These are phyloP conservation scores for Thripadectes ignobilis DNA, from an alignment of 2,797 vertebrate species.

Conservation along the genomic window DNA sequence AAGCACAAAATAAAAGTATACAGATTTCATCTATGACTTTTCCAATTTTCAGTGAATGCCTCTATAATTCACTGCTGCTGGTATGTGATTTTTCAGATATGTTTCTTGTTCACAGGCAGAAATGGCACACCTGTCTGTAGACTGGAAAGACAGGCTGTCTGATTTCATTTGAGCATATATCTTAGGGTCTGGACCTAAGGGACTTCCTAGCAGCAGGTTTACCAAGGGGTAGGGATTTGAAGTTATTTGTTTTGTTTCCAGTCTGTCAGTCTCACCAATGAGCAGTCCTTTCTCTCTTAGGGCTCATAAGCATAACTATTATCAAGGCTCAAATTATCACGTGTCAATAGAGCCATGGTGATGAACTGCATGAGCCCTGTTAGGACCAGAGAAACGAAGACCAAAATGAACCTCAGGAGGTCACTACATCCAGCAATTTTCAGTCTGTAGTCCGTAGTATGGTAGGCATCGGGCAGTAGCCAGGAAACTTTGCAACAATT, in stretches of 20 bases:
- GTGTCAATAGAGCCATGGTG: background rate
- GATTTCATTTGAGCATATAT: background rate
- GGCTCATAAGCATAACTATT: background rate
- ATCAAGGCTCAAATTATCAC: background rate
- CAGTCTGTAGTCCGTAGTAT: conserved; percentile 32
- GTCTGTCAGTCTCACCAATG: background rate
- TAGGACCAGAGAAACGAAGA: background rate
- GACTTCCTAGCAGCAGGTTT: background rate
- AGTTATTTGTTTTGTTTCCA: background rate
- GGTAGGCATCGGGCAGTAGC: conserved; percentile 22
- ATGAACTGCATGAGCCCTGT: background rate
- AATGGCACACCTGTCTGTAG: accelerated
- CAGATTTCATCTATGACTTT: background rate
- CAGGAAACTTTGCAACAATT: conserved; percentile 8
- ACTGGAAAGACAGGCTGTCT: background rate
- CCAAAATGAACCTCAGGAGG: conserved; percentile 9
- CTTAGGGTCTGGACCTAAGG: background rate
- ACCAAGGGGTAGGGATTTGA: background rate
- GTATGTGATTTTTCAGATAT: background rate
- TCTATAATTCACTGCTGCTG: background rate
- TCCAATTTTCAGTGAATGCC: background rate
- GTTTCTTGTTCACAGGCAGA: background rate
- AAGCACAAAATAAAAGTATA: background rate
- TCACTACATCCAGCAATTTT: conserved; percentile 7
- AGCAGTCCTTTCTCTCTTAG: background rate